Base-by-base conservation (phyloP, 2,888 invertebrate species). In the Brenthis ino region DNA sequence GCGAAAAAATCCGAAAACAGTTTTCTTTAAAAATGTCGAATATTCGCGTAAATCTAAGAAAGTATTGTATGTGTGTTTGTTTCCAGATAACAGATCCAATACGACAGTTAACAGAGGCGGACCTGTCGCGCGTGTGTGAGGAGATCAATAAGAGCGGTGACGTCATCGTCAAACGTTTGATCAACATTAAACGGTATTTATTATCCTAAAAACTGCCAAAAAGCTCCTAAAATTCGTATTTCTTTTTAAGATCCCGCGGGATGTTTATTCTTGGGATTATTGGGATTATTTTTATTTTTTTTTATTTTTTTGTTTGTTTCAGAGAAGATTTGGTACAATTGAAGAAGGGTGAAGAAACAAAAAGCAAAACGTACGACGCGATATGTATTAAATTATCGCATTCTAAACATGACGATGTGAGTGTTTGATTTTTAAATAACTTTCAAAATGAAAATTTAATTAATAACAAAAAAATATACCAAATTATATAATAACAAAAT, bases 261-360 rank as follows among this genome's bases (percentile, higher is more conserved):
- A 8, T 6, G 1, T 37, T 37, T 8, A 8, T 37, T 6, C 1
- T 28, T 6, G n/a, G n/a, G 13, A 50, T n/a, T n/a, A n/a, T n/a
- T n/a, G n/a, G n/a, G n/a, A n/a, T n/a, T n/a, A n/a, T n/a, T n/a
- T n/a, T n/a, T n/a, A n/a, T n/a, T n/a, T n/a, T n/a, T n/a, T n/a
- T n/a, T n/a, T n/a, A n/a, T n/a, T n/a, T n/a, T n/a, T n/a, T n/a
- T 33, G 16, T 24, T 37, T 57, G 24, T 77, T 68, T 24, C 80
- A 96, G 96, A 74, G 94, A 95, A 3, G 95, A 97, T 57, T 88
- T 97, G 37, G 84, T 86, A 0, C 89, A 94, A 60, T 91, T 99
- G 57, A 98, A 98, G 86, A 94, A 95, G 73, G 99, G 98, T 0
- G 99, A 99, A 86, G 96, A 97, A 80, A 94, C 94, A 24, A 99